Conservation (phyloP, 2,113 vertebrate genomes). For the Clarias magur region DNA sequence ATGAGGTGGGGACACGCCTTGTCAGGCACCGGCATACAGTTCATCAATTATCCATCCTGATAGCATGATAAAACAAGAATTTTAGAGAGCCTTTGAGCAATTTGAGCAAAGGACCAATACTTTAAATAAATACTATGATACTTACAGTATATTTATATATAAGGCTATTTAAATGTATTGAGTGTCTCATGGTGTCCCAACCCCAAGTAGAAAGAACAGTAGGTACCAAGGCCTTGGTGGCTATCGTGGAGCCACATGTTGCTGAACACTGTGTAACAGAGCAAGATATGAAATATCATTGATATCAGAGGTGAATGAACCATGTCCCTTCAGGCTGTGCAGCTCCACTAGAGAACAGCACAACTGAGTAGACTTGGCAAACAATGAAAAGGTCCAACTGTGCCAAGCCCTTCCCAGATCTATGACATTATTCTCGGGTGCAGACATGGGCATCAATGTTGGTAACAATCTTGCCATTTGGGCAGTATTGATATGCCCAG, state of each 20-base stretch:
- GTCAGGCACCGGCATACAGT: neutral
- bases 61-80: neutral
- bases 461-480: neutral
- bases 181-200: neutral
- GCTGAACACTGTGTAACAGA: neutral
- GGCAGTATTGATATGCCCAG: neutral
- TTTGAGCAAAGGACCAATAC: neutral
- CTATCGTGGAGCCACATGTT: neutral
- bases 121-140: neutral
- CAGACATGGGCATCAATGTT: neutral
- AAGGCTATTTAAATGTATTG: too few relatives aligned
- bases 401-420: neutral
- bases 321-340: neutral
- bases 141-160: too few relatives aligned
- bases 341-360: neutral
- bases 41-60: neutral
- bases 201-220: neutral
- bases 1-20: neutral
- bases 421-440: neutral
- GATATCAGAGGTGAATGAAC: neutral
- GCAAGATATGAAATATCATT: neutral
- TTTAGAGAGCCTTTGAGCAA: neutral
- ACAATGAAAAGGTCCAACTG: neutral
- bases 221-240: neutral
- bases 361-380: neutral